Evolutionary conservation across 2,888 invertebrate genomes (phyloP), one percentile per base, ranked within the genome.

Genomic region (Amphiduros pacificus): DNA sequence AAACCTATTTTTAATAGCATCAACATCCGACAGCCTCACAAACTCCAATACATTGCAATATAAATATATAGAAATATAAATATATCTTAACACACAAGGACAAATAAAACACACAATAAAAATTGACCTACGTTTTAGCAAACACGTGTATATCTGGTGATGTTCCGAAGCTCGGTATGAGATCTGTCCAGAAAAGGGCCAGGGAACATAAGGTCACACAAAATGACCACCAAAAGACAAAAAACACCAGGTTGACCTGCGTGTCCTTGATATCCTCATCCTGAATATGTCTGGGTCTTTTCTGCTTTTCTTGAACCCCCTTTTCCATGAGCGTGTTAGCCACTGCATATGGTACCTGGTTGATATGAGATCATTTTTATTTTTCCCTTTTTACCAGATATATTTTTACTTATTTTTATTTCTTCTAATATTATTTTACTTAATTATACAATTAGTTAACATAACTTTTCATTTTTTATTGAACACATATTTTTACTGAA

Each of bases 141-240:
- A 66, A 61, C 22, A 49, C 60, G n/a, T 2, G 17, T 2, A 61
- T 49, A 44, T 24, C 41, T 3, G 28, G 5, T 2, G 72, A 65
- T 55, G 72, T 72, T 6, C 75, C 75, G 68, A 74, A 72, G 5
- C 72, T 73, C 26, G 75, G 75, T 41, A 75, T 63, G 32, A 75
- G 48, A 55, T 75, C 74, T 9, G 68, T 64, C 75, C 75, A 75
- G 63, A 74, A 74, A 6, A 73, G 36, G n/a, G 53, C 26, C 5
- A 62, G 11, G 11, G 69, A 53, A 6, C 67, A 63, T 9, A 70
- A 22, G 4, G 67, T 54, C 44, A 62, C 65, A 53, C 66, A 71
- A 2, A 72, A 60, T 51, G 66, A 70, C 32, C 62, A 66, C 73
- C 75, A 74, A 64, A 74, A 74, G 51, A 72, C 62, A 44, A 73